Evolutionary conservation across 2,113 vertebrate genomes (phyloP).

Genomic region (Gambusia holbrooki): DNA sequence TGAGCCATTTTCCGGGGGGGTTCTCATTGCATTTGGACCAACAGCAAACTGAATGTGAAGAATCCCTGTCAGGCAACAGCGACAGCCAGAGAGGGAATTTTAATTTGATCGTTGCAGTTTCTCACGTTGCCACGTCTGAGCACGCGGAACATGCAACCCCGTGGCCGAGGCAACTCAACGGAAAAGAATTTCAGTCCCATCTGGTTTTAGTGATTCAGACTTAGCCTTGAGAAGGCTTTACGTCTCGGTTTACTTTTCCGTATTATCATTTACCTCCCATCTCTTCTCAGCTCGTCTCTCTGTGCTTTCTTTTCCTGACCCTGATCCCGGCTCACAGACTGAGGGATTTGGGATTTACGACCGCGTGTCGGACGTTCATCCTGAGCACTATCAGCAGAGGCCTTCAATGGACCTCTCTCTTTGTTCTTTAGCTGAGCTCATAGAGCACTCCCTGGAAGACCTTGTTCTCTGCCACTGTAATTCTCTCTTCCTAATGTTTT

Average conservation of each 20-base stretch:
- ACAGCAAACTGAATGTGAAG: conserved; percentile 45
- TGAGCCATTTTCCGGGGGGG: conserved; percentile 25
- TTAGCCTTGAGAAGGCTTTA: conserved; percentile 38
- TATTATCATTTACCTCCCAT: conserved; percentile 57
- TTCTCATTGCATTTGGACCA: neutral
- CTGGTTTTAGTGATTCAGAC: conserved; percentile 48
- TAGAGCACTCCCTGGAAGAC: conserved; percentile 60
- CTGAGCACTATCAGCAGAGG: conserved; percentile 51
- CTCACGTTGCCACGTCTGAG: conserved; percentile 41
- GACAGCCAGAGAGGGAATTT: conserved; percentile 34
- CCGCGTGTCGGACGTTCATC: conserved; percentile 60
- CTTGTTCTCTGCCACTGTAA: conserved; percentile 70
- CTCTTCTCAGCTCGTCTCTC: conserved; percentile 34
- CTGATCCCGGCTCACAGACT: conserved; percentile 48
- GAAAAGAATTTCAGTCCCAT: conserved; percentile 33
- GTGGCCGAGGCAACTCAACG: neutral
- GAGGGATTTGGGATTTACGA: conserved; percentile 66
- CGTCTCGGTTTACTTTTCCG: conserved; percentile 56
- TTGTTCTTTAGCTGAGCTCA: conserved; percentile 62
- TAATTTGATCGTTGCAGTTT: conserved; percentile 49
- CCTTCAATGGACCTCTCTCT: conserved; percentile 57
- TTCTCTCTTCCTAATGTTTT: conserved; percentile 71
- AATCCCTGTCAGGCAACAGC: conserved; percentile 42
- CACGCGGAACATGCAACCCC: neutral
- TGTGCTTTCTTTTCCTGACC: conserved; percentile 59